Base-by-base conservation (phyloP, 2,888 invertebrate species). In the Chymomyza fuscimana region DNA sequence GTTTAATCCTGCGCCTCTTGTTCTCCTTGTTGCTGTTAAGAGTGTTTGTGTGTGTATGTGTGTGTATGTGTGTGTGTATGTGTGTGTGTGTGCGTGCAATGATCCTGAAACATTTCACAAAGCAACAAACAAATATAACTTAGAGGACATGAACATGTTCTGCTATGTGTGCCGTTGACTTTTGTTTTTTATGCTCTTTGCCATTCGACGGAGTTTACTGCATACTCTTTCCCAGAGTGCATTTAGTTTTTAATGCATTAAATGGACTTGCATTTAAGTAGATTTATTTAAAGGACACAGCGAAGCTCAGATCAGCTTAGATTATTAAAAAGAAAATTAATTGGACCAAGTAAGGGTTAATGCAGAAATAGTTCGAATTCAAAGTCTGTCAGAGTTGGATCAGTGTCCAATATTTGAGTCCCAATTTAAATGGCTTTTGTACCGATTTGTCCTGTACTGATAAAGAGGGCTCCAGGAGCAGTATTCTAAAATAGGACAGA, bases 71-170 rank as follows among this genome's bases (percentile, higher is more conserved):
- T 12, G 56, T 71, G 58, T 65, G 58, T 52, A 16, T 66, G 59
- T 56, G 54, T 71, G 58, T 63, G 58, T 52, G 32, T 66, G 62
- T 15, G 52, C 58, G 75, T 69, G 67, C 70, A 70, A 74, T 76
- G 69, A 72, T 76, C 72, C 70, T 70, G 64, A 69, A 74, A 76
- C 68, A 65, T 71, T 70, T 63, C 56, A 54, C 22, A 65, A 67
- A 25, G 19, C 19, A 64, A 32, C 16, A 65, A 72, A 67, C 70
- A 73, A 69, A 73, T 72, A 73, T 69, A 64, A 63, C 65, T 72
- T 74, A 69, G 66, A 64, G 70, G 70, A 66, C 73, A 76, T 73
- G 72, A 25, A 22, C 52, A 52, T 64, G 51, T 46, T 36, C 22
- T 32, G 50, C 10, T 25, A 50, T 40, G 68, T 25, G 50, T 52